Evolutionary conservation across 2,113 vertebrate species (phyloP).

Genomic region (Microcebus griseorufus): DNA sequence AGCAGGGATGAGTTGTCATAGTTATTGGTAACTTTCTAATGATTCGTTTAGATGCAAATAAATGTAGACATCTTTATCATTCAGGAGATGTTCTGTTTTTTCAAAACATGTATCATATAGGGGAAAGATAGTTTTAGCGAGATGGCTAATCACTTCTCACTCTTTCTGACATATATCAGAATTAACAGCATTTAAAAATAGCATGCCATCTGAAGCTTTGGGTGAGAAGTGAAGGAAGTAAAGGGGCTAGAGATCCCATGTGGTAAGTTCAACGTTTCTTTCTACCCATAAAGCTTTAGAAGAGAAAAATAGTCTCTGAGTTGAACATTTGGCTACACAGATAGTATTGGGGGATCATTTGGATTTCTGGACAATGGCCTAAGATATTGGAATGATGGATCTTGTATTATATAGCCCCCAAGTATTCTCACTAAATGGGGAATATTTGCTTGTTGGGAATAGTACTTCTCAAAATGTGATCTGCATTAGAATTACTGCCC

Average conservation of each 20-base stretch:
- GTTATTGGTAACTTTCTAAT: background rate
- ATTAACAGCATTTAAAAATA: background rate
- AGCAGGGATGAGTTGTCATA: background rate
- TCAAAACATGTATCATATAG: background rate
- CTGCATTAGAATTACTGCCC: background rate
- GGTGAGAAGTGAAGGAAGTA: background rate
- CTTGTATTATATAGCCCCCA: background rate
- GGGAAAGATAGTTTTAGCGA: background rate
- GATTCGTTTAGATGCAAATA: background rate
- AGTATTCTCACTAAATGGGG: background rate
- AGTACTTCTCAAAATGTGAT: background rate
- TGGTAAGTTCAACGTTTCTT: slow-evolving; percentile 35
- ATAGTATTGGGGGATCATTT: slow-evolving; percentile 20
- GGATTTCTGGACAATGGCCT: slow-evolving; percentile 4
- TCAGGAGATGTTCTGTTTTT: background rate
- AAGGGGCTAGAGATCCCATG: background rate
- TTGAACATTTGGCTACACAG: slow-evolving; percentile 48
- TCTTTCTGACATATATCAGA: background rate
- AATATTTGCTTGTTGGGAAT: background rate
- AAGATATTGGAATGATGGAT: background rate
- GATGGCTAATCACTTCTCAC: background rate
- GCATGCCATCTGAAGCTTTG: background rate
- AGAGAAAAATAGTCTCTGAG: slow-evolving; percentile 5
- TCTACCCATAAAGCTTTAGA: background rate
- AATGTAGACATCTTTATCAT: background rate